Evolutionary conservation across 30 jellyfish, hydroid and myxozoan species (phyloP).

Genomic region (Turritopsis dohrnii): DNA sequence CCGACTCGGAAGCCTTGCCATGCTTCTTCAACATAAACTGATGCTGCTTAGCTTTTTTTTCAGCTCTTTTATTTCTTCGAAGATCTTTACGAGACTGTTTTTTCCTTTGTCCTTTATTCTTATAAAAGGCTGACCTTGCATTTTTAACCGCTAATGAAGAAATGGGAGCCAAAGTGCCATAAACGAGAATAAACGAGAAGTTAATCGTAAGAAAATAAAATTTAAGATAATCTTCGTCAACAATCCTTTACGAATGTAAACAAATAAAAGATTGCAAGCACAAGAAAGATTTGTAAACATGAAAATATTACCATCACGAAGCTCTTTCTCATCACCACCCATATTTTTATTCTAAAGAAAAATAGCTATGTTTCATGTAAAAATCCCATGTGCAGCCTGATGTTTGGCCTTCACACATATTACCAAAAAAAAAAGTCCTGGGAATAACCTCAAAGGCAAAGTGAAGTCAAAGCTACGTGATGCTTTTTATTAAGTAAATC

Average conservation of each 20-base stretch:
- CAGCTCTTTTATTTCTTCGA: slow-evolving; percentile 25
- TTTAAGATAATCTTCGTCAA: neutral
- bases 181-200: neutral
- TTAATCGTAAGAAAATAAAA: too few relatives aligned
- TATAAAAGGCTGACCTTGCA: slow-evolving; percentile 29
- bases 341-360: neutral
- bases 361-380: neutral
- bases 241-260: neutral
- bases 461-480: too few relatives aligned
- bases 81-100: slow-evolving; percentile 22
- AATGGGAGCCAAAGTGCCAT: neutral
- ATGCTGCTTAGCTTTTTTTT: slow-evolving; percentile 20
- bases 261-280: neutral
- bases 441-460: too few relatives aligned
- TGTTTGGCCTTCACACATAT: too few relatives aligned
- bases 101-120: slow-evolving; percentile 15
- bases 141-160: slow-evolving; percentile 37
- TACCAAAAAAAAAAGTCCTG: too few relatives aligned
- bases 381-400: too few relatives aligned
- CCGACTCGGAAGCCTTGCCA: neutral
- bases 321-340: slow-evolving; percentile 20
- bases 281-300: neutral
- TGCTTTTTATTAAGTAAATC: too few relatives aligned
- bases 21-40: slow-evolving; percentile 6
- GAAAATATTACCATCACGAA: slow-evolving; percentile 21